phyloP scores from a whole-genome alignment of 2,797 vertebrate species.

The Threskiornis aethiopicus region DNA sequence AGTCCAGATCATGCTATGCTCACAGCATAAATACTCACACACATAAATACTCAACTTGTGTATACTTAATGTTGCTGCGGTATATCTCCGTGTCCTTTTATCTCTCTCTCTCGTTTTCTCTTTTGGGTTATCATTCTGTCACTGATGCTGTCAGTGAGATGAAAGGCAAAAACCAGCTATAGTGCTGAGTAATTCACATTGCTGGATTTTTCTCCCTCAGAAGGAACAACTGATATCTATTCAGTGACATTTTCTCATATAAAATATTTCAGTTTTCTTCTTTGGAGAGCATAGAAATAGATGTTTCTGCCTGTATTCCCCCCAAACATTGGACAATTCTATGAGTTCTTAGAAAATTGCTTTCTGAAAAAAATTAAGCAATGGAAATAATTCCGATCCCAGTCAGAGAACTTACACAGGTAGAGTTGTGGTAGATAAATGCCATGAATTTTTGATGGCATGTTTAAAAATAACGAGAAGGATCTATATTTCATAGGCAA shows the following conservation, averaged over 20 bases:
- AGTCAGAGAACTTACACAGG: background rate
- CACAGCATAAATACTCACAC: background rate
- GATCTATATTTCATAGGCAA: background rate
- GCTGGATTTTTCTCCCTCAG: conserved; percentile 1
- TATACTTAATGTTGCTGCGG: background rate
- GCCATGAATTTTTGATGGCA: background rate
- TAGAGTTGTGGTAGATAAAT: background rate
- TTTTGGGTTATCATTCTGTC: conserved; percentile 16
- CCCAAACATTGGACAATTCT: background rate
- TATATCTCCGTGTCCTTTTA: conserved; percentile 1
- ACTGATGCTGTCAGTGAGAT: conserved; percentile 26
- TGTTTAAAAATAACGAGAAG: background rate
- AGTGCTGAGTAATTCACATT: conserved; percentile 28
- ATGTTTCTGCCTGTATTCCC: background rate
- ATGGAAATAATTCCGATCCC: background rate
- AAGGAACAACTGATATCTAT: background rate
- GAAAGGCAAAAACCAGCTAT: conserved; percentile 1
- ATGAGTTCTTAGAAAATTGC: background rate
- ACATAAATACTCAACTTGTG: background rate
- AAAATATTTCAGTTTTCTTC: background rate
- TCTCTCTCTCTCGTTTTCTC: background rate
- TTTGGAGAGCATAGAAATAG: background rate
- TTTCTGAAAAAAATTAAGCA: background rate
- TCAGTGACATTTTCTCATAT: conserved; percentile 12
- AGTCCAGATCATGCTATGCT: background rate